These are phyloP conservation scores for Cettia cetti DNA, from an alignment of 2,113 vertebrate genomes.

Conservation along the genomic window DNA sequence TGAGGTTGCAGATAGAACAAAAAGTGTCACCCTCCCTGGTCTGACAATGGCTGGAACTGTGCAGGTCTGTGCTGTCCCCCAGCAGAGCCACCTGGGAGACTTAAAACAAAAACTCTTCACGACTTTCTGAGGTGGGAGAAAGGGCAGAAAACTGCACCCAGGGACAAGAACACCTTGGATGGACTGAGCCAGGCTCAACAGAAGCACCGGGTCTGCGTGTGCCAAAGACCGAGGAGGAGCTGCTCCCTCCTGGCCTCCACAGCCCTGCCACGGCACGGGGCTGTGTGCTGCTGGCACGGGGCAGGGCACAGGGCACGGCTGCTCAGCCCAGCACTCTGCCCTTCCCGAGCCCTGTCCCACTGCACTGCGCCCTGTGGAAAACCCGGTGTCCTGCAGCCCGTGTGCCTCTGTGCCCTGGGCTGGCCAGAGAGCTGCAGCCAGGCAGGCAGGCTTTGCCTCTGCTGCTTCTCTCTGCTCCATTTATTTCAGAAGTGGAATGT, in stretches of 20 bases:
- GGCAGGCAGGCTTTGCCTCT: not conserved
- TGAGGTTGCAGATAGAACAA: not conserved
- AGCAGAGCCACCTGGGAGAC: fast-evolving
- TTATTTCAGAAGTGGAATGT: not conserved
- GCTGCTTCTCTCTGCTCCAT: not conserved
- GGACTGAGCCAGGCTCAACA: not conserved
- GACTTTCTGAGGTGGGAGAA: not conserved
- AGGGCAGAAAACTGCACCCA: not conserved
- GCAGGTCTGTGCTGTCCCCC: not conserved
- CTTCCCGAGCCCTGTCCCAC: not conserved
- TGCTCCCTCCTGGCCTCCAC: not conserved
- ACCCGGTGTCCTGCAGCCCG: fast-evolving
- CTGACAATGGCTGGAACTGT: fast-evolving
- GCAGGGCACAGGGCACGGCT: not conserved
- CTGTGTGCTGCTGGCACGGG: not conserved
- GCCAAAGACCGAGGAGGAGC: not conserved
- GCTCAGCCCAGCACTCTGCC: fast-evolving
- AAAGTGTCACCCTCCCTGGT: not conserved
- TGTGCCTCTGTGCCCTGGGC: fast-evolving
- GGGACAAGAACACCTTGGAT: not conserved
- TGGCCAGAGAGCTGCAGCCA: fast-evolving
- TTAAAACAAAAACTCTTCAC: not conserved
- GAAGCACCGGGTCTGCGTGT: not conserved
- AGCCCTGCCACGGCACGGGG: not conserved
- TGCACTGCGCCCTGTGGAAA: fast-evolving